phyloP scores from a whole-genome alignment of 2,113 vertebrate species.

The Electrona antarctica region DNA sequence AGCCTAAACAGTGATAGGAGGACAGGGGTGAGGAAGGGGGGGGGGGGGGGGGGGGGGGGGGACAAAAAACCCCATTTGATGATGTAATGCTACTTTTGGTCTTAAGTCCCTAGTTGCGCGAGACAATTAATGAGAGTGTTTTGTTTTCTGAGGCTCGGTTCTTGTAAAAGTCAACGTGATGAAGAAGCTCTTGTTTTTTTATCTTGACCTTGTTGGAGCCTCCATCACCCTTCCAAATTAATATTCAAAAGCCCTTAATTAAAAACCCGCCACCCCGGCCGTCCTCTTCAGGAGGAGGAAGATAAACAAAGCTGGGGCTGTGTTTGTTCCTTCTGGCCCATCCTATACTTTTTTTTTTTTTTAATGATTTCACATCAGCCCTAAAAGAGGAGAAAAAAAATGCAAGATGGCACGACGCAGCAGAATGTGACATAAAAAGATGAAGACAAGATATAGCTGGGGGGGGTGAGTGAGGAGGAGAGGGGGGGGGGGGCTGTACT shows the following conservation, averaged over 20 bases:
- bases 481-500: constrained; percentile 57
- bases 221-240: constrained; percentile 78
- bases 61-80: constrained; percentile 48
- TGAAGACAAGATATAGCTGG: constrained; percentile 78
- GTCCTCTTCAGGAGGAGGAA: constrained; percentile 65
- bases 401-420: constrained; percentile 69
- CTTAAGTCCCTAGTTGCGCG: constrained; percentile 44
- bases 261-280: constrained; percentile 70
- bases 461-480: constrained; percentile 75
- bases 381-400: constrained; percentile 47
- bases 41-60: too few species aligned
- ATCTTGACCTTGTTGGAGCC: constrained; percentile 78
- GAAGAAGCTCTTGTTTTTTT: constrained; percentile 72
- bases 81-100: constrained; percentile 66
- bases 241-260: constrained; percentile 79
- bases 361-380: constrained; percentile 78
- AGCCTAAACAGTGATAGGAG: constrained; percentile 16
- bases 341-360: constrained; percentile 63
- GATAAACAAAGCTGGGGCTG: constrained; percentile 74
- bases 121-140: constrained; percentile 75
- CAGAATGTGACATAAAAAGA: constrained; percentile 78
- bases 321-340: constrained; percentile 79
- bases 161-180: constrained; percentile 73
- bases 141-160: constrained; percentile 76
- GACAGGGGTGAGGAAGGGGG: too few species aligned